Conservation (phyloP, 2,888 invertebrate genomes). For the Pristionchus arcanus region DNA sequence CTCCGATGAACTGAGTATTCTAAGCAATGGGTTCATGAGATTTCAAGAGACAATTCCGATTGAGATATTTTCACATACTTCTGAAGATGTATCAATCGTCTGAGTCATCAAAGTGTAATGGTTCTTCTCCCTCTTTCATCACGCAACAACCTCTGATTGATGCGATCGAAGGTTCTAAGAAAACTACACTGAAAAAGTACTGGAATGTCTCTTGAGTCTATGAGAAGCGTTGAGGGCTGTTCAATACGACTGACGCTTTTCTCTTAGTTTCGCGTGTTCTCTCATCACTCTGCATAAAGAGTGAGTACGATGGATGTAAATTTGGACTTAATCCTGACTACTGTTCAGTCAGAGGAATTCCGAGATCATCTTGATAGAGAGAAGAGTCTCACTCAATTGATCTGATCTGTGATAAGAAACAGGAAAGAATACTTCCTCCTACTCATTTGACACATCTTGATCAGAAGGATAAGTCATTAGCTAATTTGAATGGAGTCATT, state of each 20-base stretch:
- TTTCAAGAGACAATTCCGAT: neutral
- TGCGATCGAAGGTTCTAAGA: conserved; percentile 14
- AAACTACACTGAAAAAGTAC: neutral
- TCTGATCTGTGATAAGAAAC: conserved; percentile 11
- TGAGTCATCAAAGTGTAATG: conserved; percentile 41
- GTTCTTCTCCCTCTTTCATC: neutral
- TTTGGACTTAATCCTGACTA: no score
- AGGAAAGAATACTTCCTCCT: conserved; percentile 17
- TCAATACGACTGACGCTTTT: no score
- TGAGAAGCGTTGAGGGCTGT: neutral
- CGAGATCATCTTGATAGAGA: neutral
- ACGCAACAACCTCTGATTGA: conserved; percentile 21
- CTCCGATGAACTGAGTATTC: neutral
- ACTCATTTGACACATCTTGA: neutral
- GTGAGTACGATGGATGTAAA: no score
- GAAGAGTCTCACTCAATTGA: conserved; percentile 5
- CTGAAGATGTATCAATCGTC: no score
- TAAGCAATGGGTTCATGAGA: neutral
- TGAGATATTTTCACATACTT: neutral
- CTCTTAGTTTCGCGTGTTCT: no score
- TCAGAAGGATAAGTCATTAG: neutral
- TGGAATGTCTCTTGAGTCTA: conserved; percentile 37
- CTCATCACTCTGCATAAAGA: no score
- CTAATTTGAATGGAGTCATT: neutral
- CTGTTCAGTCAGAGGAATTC: neutral